phyloP scores from a whole-genome alignment of 2,888 invertebrate species.

The Mayetiola destructor region DNA sequence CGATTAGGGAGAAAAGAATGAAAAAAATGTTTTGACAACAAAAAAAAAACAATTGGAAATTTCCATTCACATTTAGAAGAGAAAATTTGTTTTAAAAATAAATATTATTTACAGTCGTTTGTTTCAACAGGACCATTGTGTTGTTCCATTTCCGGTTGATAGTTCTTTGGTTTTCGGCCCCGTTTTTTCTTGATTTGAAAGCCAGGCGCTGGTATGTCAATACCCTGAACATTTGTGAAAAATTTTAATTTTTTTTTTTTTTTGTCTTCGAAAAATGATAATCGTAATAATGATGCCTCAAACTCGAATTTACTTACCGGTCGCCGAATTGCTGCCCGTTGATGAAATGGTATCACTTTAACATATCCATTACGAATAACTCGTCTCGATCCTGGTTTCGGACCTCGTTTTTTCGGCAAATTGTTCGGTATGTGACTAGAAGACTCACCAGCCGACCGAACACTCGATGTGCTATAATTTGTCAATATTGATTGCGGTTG shows the following conservation, averaged over 20 bases:
- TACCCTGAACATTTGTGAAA: not conserved
- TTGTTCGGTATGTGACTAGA: not conserved
- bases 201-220: not conserved
- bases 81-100: too few species aligned
- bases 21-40: too few species aligned
- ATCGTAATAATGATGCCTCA: too few species aligned
- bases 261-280: not conserved
- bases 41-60: too few species aligned
- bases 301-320: too few species aligned
- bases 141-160: not conserved
- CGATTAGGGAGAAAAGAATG: too few species aligned
- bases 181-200: not conserved
- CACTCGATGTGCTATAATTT: not conserved
- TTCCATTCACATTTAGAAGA: too few species aligned
- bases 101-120: not conserved
- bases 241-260: not conserved
- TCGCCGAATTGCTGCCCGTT: too few species aligned
- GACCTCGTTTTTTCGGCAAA: not conserved
- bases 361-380: not conserved
- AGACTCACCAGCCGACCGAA: not conserved
- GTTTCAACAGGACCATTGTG: not conserved
- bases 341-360: not conserved
- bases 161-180: constrained; percentile 1
- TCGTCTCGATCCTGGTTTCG: not conserved
- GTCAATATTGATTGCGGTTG: not conserved